Percentiles rank a stretch among this genome's conserved stretches.
Conservation (phyloP, 2,113 vertebrate species). For the Coregonus clupeaformis region DNA sequence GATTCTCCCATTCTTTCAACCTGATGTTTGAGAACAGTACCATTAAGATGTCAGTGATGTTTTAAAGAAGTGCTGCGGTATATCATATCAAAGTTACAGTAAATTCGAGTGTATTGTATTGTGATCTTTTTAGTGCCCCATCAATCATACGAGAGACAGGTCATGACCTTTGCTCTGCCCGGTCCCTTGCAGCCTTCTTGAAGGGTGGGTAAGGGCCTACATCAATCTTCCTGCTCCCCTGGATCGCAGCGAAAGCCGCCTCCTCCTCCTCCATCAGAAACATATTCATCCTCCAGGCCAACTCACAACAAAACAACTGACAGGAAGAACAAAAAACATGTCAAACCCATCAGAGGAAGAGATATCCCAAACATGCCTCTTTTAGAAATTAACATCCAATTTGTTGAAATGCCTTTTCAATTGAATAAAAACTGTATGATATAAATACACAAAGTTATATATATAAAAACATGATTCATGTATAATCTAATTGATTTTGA, state of each 20-base stretch:
- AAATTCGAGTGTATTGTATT: not conserved
- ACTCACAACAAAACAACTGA: slow-evolving; percentile 22
- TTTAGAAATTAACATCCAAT: not conserved
- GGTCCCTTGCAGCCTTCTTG: slow-evolving; percentile 22
- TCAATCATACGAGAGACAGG: slow-evolving; percentile 25
- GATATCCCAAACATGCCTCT: not conserved
- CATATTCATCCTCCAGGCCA: slow-evolving; percentile 5
- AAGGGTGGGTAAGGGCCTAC: not conserved
- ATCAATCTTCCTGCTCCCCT: not conserved
- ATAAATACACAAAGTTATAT: no score
- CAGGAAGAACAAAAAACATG: not conserved
- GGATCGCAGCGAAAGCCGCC: not conserved
- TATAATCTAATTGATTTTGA: no score
- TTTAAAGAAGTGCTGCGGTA: not conserved
- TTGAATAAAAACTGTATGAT: no score
- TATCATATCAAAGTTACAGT: not conserved
- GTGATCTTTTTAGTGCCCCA: slow-evolving; percentile 23
- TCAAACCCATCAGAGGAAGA: not conserved
- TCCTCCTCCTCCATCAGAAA: slow-evolving; percentile 12
- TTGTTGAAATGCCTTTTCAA: no score
- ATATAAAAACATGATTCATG: no score
- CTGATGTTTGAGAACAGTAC: slow-evolving; percentile 2
- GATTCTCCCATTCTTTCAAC: slow-evolving; percentile 27
- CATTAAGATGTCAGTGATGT: not conserved
- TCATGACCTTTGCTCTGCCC: slow-evolving; percentile 53